Conservation (phyloP, 2,113 vertebrate species). For the Pseudorasbora parva region DNA sequence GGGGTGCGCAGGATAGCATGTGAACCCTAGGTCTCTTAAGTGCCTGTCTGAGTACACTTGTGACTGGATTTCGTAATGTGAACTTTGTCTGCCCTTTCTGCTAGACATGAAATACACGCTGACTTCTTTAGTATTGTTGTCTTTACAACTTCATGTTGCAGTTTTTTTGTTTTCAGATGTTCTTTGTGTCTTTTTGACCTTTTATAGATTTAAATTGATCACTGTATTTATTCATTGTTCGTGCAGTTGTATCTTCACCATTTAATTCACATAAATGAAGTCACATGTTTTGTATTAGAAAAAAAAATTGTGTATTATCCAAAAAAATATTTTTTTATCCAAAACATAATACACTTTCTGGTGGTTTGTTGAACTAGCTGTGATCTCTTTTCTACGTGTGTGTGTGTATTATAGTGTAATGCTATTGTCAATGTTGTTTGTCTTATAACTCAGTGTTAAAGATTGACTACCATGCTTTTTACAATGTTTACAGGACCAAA, state of each 20-base stretch:
- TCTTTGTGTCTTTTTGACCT: neutral
- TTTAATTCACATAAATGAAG: neutral
- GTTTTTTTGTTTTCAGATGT: neutral
- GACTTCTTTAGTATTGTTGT: neutral
- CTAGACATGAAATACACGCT: neutral
- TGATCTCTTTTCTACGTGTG: neutral
- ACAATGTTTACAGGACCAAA: slow-evolving; percentile 11
- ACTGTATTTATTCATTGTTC: neutral
- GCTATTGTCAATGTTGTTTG: neutral
- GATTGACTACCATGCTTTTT: slow-evolving; percentile 1
- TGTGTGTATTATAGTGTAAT: neutral
- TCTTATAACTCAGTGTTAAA: slow-evolving; percentile 7
- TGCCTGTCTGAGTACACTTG: neutral
- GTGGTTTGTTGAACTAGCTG: neutral
- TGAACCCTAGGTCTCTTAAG: neutral
- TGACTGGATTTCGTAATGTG: neutral
- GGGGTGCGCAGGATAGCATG: neutral
- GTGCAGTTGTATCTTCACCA: neutral
- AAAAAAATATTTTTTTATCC: neutral
- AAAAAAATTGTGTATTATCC: neutral
- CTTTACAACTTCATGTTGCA: neutral
- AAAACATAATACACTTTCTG: neutral
- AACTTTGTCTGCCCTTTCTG: neutral
- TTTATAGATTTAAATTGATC: slow-evolving; percentile 7
- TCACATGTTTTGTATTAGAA: neutral